Conservation (phyloP, 2,113 vertebrate genomes). For the Cyprinodon tularosa region DNA sequence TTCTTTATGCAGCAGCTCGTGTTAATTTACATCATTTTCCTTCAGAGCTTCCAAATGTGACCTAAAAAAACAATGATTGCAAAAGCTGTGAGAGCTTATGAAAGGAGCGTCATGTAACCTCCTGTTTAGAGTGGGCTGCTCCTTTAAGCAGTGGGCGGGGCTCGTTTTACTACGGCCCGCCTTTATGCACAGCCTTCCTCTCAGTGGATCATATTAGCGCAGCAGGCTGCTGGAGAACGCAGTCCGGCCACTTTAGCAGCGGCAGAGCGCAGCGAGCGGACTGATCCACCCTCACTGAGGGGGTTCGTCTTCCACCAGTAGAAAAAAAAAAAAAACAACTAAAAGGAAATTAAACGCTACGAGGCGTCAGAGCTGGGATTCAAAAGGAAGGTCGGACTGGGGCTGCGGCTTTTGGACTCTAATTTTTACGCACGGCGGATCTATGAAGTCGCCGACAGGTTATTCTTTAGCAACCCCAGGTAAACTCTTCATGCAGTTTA, state of each 20-base stretch:
- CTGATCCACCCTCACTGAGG: conserved; percentile 3
- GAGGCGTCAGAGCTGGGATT: neutral
- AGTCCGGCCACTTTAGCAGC: conserved; percentile 22
- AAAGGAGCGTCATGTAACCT: conserved; percentile 40
- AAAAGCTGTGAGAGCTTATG: conserved; percentile 25
- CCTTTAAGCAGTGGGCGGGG: conserved; percentile 79
- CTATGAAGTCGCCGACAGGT: conserved; percentile 59
- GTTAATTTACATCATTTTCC: neutral
- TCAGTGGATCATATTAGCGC: conserved; percentile 64
- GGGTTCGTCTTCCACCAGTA: conserved; percentile 7
- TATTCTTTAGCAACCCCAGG: conserved; percentile 52
- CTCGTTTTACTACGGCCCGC: conserved; percentile 58
- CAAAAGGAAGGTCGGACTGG: neutral
- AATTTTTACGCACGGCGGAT: conserved; percentile 44
- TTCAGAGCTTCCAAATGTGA: neutral
- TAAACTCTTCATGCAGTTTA: conserved; percentile 22
- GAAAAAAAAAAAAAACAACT: neutral
- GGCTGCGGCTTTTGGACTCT: conserved; percentile 13
- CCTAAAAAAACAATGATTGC: neutral
- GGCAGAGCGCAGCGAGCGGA: conserved; percentile 27
- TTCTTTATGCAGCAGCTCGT: neutral
- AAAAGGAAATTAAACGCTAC: neutral
- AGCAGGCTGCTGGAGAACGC: conserved; percentile 60
- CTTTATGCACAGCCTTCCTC: conserved; percentile 67
- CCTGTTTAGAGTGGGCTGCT: conserved; percentile 48